Evolutionary conservation across 2,113 vertebrate genomes (phyloP), one percentile per base, ranked within the genome.

Genomic region (Equus quagga): DNA sequence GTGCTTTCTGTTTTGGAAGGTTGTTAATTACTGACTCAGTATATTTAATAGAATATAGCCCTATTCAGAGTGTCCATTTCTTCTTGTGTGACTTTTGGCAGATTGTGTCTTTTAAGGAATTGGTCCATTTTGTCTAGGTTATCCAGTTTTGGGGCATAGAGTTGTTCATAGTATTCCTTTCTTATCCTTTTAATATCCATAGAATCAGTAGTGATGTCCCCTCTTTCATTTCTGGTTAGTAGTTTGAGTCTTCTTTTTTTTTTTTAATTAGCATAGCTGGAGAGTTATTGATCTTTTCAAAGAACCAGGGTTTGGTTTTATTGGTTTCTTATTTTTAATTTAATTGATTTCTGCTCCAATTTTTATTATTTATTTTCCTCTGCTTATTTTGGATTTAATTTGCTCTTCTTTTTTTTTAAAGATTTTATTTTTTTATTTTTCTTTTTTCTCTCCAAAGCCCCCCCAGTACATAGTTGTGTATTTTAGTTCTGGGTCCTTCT

Each of bases 311-410:
- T 76, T 93, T 36, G 13, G 18, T 78, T 78, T 56, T 62, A 72
- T 88, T 96, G 28, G 75, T 82, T 92, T 82, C 69, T 9, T 36
- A 0, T 87, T 80, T 91, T 80, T 62, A 56, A 64, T 80, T 91
- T 13, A 26, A 65, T 93, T 93, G 58, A 79, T 60, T 86, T 92
- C n/a, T 86, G 18, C 28, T 92, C 67, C 6, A 2, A 41, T 89
- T 89, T 93, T 96, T 62, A 70, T 84, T 76, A 76, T 65, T 83
- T 83, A 54, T 92, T 96, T 89, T 62, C 10, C 89, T 69, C 18
- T 90, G 23, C 72, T 85, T 94, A 65, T 65, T 91, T 96, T 69
- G 33, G 36, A 46, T 70, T 96, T 90, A 85, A 90, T 90, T 72
- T 73, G 72, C 46, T 56, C 33, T 78, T 76, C 9, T 46, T n/a